These are phyloP conservation scores for Agrochola circellaris DNA, from an alignment of 2,888 invertebrate species.

Conservation along the genomic window DNA sequence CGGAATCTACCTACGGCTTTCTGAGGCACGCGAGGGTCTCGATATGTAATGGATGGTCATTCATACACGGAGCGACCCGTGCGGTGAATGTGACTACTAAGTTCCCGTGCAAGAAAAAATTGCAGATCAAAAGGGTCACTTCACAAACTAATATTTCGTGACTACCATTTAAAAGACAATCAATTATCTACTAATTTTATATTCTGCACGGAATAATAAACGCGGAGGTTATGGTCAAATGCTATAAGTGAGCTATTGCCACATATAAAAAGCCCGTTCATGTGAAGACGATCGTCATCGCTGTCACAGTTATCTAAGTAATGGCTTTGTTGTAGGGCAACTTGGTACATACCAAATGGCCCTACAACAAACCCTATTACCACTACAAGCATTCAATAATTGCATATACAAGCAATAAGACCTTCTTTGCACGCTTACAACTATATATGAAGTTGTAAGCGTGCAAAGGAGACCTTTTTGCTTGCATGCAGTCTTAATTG, in stretches of 20 bases:
- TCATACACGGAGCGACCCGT: neutral
- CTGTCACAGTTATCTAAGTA: too few relatives aligned
- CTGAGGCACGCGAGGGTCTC: neutral
- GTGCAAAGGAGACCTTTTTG: too few relatives aligned
- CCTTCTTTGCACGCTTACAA: too few relatives aligned
- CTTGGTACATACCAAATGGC: too few relatives aligned
- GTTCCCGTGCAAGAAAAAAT: neutral
- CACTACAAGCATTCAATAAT: too few relatives aligned
- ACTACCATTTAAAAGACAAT: neutral
- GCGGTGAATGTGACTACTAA: neutral
- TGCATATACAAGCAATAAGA: too few relatives aligned
- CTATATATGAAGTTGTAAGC: too few relatives aligned
- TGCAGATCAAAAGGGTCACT: neutral
- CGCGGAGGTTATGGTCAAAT: too few relatives aligned
- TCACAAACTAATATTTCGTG: neutral
- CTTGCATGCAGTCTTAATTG: neutral
- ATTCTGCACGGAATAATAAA: neutral
- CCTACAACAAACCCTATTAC: too few relatives aligned
- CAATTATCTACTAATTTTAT: neutral
- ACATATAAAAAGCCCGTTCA: neutral
- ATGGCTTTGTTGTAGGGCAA: neutral
- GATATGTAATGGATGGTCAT: too few relatives aligned
- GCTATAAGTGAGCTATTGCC: neutral
- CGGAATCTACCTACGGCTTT: neutral
- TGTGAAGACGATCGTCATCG: neutral